These are phyloP conservation scores for Columba livia DNA, from an alignment of 2,113 vertebrate genomes.

Conservation along the genomic window DNA sequence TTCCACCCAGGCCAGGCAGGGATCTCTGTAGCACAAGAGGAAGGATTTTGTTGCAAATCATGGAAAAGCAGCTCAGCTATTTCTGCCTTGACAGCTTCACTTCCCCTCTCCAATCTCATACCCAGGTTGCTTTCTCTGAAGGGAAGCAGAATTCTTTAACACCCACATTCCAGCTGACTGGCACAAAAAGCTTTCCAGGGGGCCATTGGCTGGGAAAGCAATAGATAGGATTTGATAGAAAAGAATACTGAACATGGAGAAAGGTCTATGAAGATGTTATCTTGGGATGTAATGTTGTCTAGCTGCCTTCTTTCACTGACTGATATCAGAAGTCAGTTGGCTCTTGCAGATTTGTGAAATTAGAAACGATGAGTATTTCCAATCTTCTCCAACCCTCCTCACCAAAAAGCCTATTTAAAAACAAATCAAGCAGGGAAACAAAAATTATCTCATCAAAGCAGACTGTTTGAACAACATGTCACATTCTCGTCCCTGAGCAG, in stretches of 20 bases:
- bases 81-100: neutral
- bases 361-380: neutral
- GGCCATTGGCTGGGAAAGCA: neutral
- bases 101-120: neutral
- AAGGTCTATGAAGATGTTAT: neutral
- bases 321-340: neutral
- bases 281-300: neutral
- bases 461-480: neutral
- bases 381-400: neutral
- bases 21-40: neutral
- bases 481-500: neutral
- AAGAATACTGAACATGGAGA: neutral
- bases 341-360: neutral
- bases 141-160: neutral
- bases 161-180: neutral
- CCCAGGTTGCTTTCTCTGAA: neutral
- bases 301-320: neutral
- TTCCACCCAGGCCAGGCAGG: neutral
- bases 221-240: neutral
- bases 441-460: neutral
- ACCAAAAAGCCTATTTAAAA: neutral
- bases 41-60: neutral
- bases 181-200: neutral
- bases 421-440: neutral
- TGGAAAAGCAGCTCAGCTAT: neutral